Evolutionary conservation across 2,113 vertebrate species (phyloP).

Genomic region (Oceanites oceanicus): DNA sequence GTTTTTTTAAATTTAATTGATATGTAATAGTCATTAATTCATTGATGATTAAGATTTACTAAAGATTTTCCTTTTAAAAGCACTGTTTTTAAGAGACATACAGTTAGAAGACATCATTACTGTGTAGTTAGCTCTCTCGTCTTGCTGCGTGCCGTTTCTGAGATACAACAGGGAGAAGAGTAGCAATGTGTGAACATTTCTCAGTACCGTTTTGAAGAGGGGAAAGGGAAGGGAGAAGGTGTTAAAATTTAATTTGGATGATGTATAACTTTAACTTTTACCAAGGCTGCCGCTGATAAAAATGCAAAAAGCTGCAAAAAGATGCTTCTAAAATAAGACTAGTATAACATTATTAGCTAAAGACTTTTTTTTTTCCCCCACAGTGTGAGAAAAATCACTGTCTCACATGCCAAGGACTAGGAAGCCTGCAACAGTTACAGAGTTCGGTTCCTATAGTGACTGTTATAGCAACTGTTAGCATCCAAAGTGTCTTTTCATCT

Average conservation of each 20-base stretch:
- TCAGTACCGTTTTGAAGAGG: neutral
- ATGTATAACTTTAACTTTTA: conserved; percentile 6
- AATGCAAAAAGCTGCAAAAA: conserved; percentile 18
- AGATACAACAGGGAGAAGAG: neutral
- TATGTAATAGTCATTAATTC: neutral
- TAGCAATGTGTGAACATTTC: neutral
- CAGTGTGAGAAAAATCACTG: conserved; percentile 25
- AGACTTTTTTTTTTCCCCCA: neutral
- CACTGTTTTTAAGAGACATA: neutral
- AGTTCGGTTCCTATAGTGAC: conserved; percentile 57
- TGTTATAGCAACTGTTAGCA: neutral
- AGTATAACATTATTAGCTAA: conserved; percentile 33
- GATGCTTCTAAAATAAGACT: conserved; percentile 21
- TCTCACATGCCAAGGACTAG: conserved; percentile 1
- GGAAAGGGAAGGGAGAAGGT: neutral
- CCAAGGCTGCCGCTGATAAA: neutral
- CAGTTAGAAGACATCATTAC: neutral
- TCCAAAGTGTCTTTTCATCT: neutral
- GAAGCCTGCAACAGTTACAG: neutral
- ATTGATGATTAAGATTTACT: neutral
- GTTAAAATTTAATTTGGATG: conserved; percentile 10
- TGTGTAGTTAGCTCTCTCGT: neutral
- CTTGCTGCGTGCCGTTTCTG: neutral
- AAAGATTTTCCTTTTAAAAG: neutral
- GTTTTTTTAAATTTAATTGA: neutral